Evolutionary conservation across 2,113 vertebrate genomes (phyloP).

Genomic region (Chrysemys picta): DNA sequence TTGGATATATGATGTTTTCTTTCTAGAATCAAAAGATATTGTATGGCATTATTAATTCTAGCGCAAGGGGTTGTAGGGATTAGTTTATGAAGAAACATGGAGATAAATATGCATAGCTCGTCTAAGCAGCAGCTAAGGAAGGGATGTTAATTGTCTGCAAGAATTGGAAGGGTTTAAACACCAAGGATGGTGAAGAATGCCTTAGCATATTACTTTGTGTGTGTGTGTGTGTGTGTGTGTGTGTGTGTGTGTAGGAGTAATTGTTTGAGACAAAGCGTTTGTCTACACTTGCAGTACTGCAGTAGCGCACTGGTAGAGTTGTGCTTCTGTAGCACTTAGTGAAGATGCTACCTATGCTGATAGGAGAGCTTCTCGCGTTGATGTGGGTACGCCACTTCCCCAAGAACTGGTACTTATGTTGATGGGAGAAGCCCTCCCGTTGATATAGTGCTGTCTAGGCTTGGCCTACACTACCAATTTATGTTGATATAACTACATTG

Average conservation of each 20-base stretch:
- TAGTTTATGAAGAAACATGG: background rate
- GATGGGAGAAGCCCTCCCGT: background rate
- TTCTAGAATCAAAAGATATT: background rate
- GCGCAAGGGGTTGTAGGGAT: background rate
- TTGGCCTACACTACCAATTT: background rate
- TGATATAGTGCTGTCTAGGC: background rate
- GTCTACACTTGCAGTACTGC: background rate
- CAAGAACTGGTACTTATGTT: background rate
- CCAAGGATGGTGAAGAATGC: background rate
- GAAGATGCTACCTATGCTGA: background rate
- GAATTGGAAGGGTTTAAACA: background rate
- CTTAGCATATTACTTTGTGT: rapidly evolving
- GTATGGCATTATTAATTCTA: background rate
- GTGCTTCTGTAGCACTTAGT: background rate
- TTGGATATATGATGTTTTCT: background rate
- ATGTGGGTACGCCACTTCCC: background rate
- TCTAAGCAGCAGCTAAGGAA: background rate
- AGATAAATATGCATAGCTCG: background rate
- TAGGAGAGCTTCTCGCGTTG: too few relatives aligned
- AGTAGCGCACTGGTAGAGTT: background rate
- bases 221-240: background rate
- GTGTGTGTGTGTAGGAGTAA: background rate
- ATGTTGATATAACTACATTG: background rate
- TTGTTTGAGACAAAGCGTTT: background rate
- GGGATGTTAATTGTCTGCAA: background rate